Conservation (phyloP, 2,113 vertebrate genomes). For the Rhinolophus sinicus region DNA sequence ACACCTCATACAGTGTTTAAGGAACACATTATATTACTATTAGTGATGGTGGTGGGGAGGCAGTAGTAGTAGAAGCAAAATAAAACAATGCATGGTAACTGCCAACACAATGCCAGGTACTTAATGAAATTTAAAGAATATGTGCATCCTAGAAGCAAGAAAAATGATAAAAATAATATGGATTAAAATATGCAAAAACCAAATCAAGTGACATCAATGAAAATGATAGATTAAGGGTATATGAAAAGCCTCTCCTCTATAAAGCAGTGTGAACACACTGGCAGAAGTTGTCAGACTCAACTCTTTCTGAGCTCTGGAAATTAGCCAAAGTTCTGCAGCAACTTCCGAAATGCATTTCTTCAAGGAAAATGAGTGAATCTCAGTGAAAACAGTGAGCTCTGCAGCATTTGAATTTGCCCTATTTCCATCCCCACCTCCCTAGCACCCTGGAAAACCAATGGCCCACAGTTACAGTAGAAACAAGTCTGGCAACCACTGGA, state of each 20-base stretch:
- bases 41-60: too few relatives aligned
- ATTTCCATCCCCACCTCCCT: not conserved
- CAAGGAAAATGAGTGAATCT: not conserved
- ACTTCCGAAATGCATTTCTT: not conserved
- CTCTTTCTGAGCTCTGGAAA: not conserved
- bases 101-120: not conserved
- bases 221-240: not conserved
- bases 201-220: not conserved
- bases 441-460: not conserved
- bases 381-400: not conserved
- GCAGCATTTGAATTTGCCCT: not conserved
- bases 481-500: not conserved
- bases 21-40: not conserved
- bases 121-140: not conserved
- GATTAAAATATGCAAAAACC: not conserved
- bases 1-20: too few relatives aligned
- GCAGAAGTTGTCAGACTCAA: not conserved
- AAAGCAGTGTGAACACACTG: not conserved
- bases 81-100: not conserved
- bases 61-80: not conserved
- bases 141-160: not conserved
- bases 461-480: too few relatives aligned
- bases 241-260: not conserved
- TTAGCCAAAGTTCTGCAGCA: not conserved
- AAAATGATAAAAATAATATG: not conserved